Conservation (phyloP, 2,113 vertebrate species). For the human region DNA sequence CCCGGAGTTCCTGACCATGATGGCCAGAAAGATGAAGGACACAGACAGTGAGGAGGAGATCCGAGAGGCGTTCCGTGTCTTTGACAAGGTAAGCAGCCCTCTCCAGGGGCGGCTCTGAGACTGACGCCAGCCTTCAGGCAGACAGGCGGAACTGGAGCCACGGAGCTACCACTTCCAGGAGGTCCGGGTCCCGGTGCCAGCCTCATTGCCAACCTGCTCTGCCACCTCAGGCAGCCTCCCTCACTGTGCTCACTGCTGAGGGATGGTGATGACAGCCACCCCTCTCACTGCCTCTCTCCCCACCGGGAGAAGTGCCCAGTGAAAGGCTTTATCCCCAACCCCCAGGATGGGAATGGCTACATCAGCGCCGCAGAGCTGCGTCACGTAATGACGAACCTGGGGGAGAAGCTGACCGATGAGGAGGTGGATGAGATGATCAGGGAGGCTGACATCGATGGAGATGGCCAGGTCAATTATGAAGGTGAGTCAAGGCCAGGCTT, state of each 20-base stretch:
- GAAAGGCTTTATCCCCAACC: not conserved
- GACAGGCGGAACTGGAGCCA: fast-evolving
- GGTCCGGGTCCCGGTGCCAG: not conserved
- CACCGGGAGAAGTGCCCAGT: fast-evolving
- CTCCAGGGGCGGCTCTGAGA: fast-evolving
- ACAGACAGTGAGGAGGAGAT: constrained; percentile 96
- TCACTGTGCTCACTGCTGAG: not conserved
- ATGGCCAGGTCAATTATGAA: constrained; percentile 95
- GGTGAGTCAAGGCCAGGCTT: constrained; percentile 77
- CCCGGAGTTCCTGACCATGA: constrained; percentile 95
- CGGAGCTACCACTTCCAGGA: not conserved
- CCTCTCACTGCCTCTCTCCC: not conserved
- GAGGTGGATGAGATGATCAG: constrained; percentile 96
- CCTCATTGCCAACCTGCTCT: not conserved
- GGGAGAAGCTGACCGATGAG: constrained; percentile 94
- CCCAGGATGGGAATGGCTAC: constrained; percentile 93
- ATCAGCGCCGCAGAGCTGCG: constrained; percentile 93
- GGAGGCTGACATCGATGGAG: constrained; percentile 93
- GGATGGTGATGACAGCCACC: not conserved
- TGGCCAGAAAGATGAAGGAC: constrained; percentile 96
- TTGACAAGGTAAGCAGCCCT: constrained; percentile 89
- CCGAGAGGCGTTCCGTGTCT: constrained; percentile 93
- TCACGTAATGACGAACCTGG: constrained; percentile 95
- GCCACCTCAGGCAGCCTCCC: not conserved
- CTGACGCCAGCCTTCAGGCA: fast-evolving